Conservation (phyloP, 2,113 vertebrate species). For the Vireo altiloquus region DNA sequence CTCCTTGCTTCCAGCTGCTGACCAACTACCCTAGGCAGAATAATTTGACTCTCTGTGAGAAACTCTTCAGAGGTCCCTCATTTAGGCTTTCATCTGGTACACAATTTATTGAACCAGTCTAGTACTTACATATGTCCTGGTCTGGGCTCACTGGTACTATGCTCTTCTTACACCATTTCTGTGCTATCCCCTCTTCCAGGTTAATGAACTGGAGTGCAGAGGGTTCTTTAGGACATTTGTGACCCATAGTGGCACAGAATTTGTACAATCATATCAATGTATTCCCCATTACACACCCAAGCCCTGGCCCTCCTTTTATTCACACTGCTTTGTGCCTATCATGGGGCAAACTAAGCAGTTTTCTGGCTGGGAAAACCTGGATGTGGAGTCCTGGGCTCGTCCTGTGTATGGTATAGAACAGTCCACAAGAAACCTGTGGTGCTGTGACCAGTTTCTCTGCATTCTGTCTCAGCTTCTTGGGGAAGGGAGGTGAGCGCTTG, state of each 20-base stretch:
- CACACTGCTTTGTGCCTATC: background rate
- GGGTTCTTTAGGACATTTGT: background rate
- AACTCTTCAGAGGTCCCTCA: background rate
- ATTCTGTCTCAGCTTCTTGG: background rate
- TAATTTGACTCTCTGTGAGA: background rate
- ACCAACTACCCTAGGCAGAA: background rate
- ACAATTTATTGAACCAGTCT: background rate
- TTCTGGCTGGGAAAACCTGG: background rate
- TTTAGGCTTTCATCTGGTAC: background rate
- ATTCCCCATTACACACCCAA: background rate
- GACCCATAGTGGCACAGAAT: background rate
- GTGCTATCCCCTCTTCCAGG: background rate
- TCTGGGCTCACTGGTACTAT: background rate
- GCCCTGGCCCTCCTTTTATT: background rate
- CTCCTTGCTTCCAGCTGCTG: background rate
- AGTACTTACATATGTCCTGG: background rate
- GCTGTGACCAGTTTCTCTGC: background rate
- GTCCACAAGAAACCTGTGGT: background rate
- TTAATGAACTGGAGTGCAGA: background rate
- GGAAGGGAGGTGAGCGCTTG: background rate
- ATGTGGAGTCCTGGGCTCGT: background rate
- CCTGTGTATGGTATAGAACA: background rate
- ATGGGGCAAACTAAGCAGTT: background rate
- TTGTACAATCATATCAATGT: fast-evolving
- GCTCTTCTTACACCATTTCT: background rate